phyloP scores from a whole-genome alignment of 53 echinoderm and acorn worm species.

The Zoroaster sp. region DNA sequence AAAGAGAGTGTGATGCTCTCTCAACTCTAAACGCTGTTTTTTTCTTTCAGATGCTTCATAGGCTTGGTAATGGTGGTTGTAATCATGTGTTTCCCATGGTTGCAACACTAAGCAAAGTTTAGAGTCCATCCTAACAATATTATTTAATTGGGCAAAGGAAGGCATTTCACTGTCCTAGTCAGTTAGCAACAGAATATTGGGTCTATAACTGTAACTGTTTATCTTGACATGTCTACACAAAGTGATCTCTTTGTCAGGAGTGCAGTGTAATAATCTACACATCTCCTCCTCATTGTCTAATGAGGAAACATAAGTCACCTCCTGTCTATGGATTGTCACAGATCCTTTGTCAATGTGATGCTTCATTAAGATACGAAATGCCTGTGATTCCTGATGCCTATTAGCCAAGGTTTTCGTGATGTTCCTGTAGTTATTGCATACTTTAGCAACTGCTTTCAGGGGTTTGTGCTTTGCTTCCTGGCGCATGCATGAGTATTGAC shows the following conservation, averaged over 20 bases:
- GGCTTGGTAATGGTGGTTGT: slow-evolving; percentile 21
- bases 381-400: slow-evolving; percentile 40
- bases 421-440: slow-evolving; percentile 34
- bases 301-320: background rate
- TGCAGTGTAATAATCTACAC: background rate
- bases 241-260: background rate
- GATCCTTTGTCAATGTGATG: background rate
- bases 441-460: slow-evolving; percentile 27
- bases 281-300: background rate
- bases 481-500: slow-evolving; percentile 19
- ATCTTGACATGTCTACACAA: background rate
- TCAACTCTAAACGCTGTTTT: background rate
- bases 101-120: background rate
- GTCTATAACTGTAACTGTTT: slow-evolving; percentile 7
- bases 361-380: background rate
- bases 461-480: slow-evolving; percentile 43
- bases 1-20: background rate
- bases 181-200: background rate
- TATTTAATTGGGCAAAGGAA: background rate
- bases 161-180: slow-evolving; percentile 19
- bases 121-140: background rate
- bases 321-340: slow-evolving; percentile 6
- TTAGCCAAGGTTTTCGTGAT: slow-evolving; percentile 47
- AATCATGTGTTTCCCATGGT: slow-evolving; percentile 30
- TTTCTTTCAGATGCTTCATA: background rate